phyloP scores from a whole-genome alignment of 2,888 invertebrate species.

The Acrobasis suavella region DNA sequence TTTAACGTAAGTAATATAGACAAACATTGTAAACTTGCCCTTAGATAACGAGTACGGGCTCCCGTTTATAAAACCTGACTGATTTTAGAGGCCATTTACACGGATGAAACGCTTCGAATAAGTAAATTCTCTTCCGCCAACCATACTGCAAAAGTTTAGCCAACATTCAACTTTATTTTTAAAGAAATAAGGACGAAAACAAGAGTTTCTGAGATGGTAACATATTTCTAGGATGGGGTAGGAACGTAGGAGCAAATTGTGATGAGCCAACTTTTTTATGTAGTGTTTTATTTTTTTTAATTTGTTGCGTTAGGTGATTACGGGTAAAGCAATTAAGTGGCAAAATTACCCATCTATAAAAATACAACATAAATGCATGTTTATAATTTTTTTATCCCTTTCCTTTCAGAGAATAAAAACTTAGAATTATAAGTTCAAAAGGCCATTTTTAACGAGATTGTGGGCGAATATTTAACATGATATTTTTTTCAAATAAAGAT shows the following conservation, averaged over 20 bases:
- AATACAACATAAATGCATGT: too few relatives aligned
- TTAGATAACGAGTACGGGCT: not conserved
- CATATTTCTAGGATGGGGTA: not conserved
- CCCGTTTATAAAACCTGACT: conserved; percentile 8
- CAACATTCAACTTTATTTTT: not conserved
- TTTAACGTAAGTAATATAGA: not conserved
- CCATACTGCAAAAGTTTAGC: not conserved
- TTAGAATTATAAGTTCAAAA: too few relatives aligned
- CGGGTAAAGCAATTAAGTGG: not conserved
- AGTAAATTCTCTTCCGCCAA: conserved; percentile 10
- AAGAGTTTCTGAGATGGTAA: not conserved
- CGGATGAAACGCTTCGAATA: not conserved
- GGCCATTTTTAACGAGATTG: too few relatives aligned
- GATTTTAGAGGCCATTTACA: conserved; percentile 17
- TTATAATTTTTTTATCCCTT: too few relatives aligned
- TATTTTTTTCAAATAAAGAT: too few relatives aligned
- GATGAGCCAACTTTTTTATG: not conserved
- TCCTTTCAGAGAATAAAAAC: too few relatives aligned
- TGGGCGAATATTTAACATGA: too few relatives aligned
- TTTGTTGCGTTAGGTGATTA: conserved; percentile 1
- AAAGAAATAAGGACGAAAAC: not conserved
- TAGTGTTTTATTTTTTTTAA: not conserved
- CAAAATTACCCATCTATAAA: too few relatives aligned
- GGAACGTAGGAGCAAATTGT: conserved; percentile 14
- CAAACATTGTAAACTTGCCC: conserved; percentile 1